Conservation (phyloP, 2,113 vertebrate species). For the Hypocryptadius cinnamomeus region DNA sequence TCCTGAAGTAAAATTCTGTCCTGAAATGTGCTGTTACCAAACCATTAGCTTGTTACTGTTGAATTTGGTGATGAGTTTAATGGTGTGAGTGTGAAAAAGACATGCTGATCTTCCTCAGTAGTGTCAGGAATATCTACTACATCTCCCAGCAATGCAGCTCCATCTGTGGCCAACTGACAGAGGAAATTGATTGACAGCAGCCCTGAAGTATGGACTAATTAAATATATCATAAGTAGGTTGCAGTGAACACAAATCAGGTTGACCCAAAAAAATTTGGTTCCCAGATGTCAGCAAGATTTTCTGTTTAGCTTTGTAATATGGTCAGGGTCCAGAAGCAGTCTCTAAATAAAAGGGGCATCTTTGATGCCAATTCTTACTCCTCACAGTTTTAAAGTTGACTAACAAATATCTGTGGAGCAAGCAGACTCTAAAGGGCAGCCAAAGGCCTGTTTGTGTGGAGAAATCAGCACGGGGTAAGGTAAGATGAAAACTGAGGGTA, state of each 20-base stretch:
- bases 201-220: constrained; percentile 40
- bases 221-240: constrained; percentile 40
- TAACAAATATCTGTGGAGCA: neutral
- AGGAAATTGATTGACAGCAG: constrained; percentile 32
- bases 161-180: neutral
- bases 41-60: neutral
- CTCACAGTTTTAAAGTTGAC: neutral
- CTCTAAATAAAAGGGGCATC: neutral
- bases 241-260: constrained; percentile 19
- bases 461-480: neutral
- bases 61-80: neutral
- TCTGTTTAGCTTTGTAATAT: constrained; percentile 19
- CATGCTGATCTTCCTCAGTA: neutral
- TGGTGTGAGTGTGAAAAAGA: neutral
- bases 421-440: neutral
- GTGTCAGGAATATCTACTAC: neutral
- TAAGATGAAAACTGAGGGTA: neutral
- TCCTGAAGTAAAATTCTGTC: neutral
- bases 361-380: neutral
- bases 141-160: neutral
- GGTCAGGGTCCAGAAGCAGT: neutral
- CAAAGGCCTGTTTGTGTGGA: neutral
- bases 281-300: constrained; percentile 8
- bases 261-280: constrained; percentile 46
- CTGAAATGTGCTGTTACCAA: neutral